Evolutionary conservation across 2,888 invertebrate genomes (phyloP), one percentile per base, ranked within the genome.

Genomic region (Erebia aethiops): DNA sequence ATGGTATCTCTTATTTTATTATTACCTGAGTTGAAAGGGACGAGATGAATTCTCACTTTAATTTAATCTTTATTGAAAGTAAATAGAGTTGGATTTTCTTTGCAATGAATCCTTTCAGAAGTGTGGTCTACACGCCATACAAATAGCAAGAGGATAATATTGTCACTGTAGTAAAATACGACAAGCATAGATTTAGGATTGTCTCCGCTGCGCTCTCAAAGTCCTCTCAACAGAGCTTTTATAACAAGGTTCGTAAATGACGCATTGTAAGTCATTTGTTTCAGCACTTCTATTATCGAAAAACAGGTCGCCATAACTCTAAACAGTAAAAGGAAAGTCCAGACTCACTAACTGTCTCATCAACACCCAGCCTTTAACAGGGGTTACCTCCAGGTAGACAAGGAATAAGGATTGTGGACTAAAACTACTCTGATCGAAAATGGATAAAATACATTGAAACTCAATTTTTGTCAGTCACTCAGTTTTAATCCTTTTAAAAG

Each of bases 1-100:
- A 91, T 91, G 88, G 90, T 89, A 91, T 91, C 91, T 91, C 88
- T 88, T 89, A 90, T 89, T 90, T 90, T 90, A 89, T 90, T 90
- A 89, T 90, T 89, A 90, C 90, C 89, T 89, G 87, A 81, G 84
- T 86, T 84, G 83, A 88, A 86, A 88, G 87, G 86, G 87, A 84
- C 84, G 77, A 79, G 74, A 76, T 75, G 46, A 21, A 35, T 49
- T 67, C 51, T 66, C 58, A 62, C 71, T 51, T 51, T 66, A 76
- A 65, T 77, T 71, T 72, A 9, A 70, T 80, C 81, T 77, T 77
- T 84, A 79, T 72, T 0, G 1, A 2, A 2, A 62, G 2, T 5
- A 0, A 0, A 41, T 75, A 78, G 60, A 72, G 76, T 73, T 54
- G 7, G 69, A 67, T 74, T 79, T 80, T 13, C 7, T 18, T 54